Evolutionary conservation across 2,797 vertebrate genomes (phyloP), one percentile per base, ranked within the genome.

Genomic region (Eulemur albifrons): DNA sequence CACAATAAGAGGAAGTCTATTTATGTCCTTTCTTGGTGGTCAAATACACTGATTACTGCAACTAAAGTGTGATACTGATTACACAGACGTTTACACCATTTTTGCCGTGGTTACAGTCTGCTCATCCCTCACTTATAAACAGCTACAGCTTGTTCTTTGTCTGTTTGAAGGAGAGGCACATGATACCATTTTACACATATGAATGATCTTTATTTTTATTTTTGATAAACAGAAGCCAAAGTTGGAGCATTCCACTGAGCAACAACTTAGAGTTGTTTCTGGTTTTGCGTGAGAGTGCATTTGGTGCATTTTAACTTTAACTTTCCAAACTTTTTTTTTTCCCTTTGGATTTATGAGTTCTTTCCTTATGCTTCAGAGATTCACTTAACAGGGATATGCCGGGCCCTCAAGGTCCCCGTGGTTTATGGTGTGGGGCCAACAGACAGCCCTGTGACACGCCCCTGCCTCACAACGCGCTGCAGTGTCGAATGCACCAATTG

Each of bases 401-500:
- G 54, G 59, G 9, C 43, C 30, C 57, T 88, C 65, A 1, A 14
- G 59, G 69, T 95, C 30, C n/a, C 57, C 50, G n/a, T 20, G 65
- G 81, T 59, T 88, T 83, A 63, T 1, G 20, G 63, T 30, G 20
- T 75, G 94, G 59, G 72, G 20, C 45, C 21, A 72, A 50, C 23
- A 82, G 61, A 54, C 75, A 95, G 65, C 45, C 12, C 15, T 40
- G 43, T 80, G 83, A 84, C 77, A 52, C 1, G 59, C 5, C 2
- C 45, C n/a, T 67, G 3, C 43, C 83, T 95, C 61, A 27, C 0
- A 1, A 48, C 0, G 17, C 88, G 77, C 23, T 88, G 61, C 10
- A 0, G 35, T 86, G 38, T 87, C 63, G 95, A 73, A 38, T 48
- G 93, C 61, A 25, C n/a, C 52, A 79, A 35, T 96, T 97, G 97